Base-by-base conservation (phyloP, 2,888 invertebrate species). In the Drosophila mettleri region DNA sequence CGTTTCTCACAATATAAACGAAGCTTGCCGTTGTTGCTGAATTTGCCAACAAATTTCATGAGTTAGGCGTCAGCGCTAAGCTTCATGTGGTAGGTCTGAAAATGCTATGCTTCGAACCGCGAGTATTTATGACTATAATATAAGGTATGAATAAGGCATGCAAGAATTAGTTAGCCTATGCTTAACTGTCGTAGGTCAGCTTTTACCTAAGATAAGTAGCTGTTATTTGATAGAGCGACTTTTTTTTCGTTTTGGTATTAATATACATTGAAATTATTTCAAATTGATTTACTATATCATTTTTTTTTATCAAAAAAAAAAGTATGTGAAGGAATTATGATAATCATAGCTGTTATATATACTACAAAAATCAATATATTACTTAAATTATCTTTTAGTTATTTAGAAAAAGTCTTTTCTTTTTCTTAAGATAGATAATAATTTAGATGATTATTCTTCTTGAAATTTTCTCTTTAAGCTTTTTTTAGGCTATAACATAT, bases 21-120 rank as follows among this genome's bases (percentile, higher is more conserved):
- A 27, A 51, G 49, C 9, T 64, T 31, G 54, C 39, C 33, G 43
- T 36, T 64, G 43, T 65, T 29, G 43, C 31, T 51, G 33, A 34
- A 34, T 65, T 74, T 69, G 59, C 63, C 65, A 54, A 43, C 3
- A 57, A 59, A 45, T 59, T 72, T 68, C 61, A 75, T 66, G 69
- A 76, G 53, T 55, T 54, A 22, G 52, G 16, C 52, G 45, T 55
- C 57, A 62, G 54, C 66, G 58, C 53, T 48, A 63, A 80, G 67
- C 55, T 67, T 68, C 66, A 81, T 81, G 69, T 66, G 85, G 76
- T 77, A 72, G 81, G 69, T 84, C 73, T 65, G 20, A 74, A 34
- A 34, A 54, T 46, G 31, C 52, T 43, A 57, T 69, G 48, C 73
- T 39, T 39, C 63, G 63, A 6, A 3, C 18, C 7, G 1, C 10